These are phyloP conservation scores for Mamestra brassicae DNA, from an alignment of 2,888 invertebrate species.

Conservation along the genomic window DNA sequence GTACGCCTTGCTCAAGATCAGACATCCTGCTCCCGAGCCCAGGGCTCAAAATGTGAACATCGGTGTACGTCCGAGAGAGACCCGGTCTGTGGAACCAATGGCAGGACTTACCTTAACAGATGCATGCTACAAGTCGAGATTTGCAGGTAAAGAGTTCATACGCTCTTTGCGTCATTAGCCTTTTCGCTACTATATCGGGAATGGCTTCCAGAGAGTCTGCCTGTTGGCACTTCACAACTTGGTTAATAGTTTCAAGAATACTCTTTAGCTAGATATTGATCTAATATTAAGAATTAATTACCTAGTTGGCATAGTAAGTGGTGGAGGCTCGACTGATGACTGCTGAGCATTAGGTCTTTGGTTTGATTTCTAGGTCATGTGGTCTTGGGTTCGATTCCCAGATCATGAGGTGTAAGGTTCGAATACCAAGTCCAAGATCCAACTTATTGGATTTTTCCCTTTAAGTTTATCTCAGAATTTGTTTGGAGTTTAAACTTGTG, in stretches of 20 bases:
- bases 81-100: slow-evolving; percentile 94
- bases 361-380: not conserved
- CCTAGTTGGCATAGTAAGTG: no score
- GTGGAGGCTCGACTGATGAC: not conserved
- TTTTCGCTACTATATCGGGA: not conserved
- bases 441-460: not conserved
- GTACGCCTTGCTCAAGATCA: slow-evolving; percentile 89
- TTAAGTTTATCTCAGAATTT: not conserved
- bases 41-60: slow-evolving; percentile 93
- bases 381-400: no score
- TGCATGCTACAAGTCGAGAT: slow-evolving; percentile 94
- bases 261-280: not conserved
- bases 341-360: not conserved
- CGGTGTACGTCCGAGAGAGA: slow-evolving; percentile 96
- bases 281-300: not conserved
- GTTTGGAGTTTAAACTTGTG: not conserved
- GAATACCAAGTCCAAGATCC: no score
- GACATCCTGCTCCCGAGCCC: slow-evolving; percentile 92
- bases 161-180: not conserved
- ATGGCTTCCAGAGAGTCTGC: not conserved
- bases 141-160: slow-evolving; percentile 90
- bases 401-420: no score
- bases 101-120: slow-evolving; percentile 96
- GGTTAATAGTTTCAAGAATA: not conserved
- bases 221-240: not conserved